Base-by-base conservation (phyloP, 2,888 invertebrate genomes). In the Muschampia plurimacula region DNA sequence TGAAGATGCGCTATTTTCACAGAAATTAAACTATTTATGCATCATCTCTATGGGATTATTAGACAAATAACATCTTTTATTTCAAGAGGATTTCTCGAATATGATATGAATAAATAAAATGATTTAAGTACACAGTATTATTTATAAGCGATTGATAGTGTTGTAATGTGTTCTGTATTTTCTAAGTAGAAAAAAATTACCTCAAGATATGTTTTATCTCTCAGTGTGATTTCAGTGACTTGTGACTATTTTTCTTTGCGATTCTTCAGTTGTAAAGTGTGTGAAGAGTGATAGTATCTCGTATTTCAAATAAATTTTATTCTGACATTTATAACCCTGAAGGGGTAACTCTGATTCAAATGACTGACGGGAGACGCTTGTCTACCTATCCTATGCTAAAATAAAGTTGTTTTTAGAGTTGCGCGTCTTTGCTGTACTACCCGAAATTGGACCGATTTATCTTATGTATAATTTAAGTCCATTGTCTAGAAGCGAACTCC, bases 41-140 rank as follows among this genome's bases (percentile, higher is more conserved):
- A 63, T 65, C 68, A 78, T 77, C 74, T 76, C 77, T 74, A 7
- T 49, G 52, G 55, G 66, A 69, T 71, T 71, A 65, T 60, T 52
- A 69, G 62, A 59, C 9, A 41, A 60, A 49, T 71, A 66, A 15
- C 52, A 46, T 52, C 22, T 22, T 4, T n/a, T 59, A 8, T 66
- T 67, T 65, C 67, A 66, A 66, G 65, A 60, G 52, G 59, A 52
- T 62, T 67, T 67, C 75, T 74, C 73, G 73, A 73, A 73, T 73
- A 73, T 68, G 69, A 60, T 65, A 60, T 73, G 67, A 59, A 63
- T 60, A 60, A 60, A 32, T 59, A 59, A 32, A 69, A 60, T 65
- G 63, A 39, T 80, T 73, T 75, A 86, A 86, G 86, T 85, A 86
- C 83, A 84, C 86, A 86, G 86, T 86, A 86, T 86, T 86, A 60